Conservation (phyloP, 2,113 vertebrate genomes). For the Ardeotis arabs region DNA sequence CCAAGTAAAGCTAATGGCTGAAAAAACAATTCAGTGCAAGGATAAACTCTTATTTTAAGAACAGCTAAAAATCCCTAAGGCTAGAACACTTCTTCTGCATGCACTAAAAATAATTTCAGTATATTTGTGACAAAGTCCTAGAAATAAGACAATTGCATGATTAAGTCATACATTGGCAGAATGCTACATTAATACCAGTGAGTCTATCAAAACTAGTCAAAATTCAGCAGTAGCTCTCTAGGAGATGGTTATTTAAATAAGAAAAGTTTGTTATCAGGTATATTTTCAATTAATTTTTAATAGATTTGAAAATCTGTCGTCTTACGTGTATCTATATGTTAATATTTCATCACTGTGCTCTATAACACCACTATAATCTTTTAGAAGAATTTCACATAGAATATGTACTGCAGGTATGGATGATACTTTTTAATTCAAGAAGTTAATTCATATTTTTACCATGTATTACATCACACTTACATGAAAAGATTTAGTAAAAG, state of each 20-base stretch:
- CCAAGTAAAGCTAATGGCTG: neutral
- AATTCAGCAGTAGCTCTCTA: neutral
- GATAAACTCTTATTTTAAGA: neutral
- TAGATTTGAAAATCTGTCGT: neutral
- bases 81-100: neutral
- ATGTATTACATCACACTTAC: neutral
- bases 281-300: constrained; percentile 20
- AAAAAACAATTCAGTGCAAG: neutral
- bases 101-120: neutral
- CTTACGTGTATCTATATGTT: neutral
- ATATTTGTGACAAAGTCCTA: neutral
- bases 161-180: neutral
- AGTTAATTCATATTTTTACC: neutral
- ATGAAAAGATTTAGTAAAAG: neutral
- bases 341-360: neutral
- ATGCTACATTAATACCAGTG: neutral
- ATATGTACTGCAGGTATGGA: neutral
- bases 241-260: neutral
- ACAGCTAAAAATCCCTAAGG: neutral
- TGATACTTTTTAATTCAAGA: neutral
- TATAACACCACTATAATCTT: neutral
- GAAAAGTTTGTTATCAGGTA: neutral
- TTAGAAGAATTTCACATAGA: neutral
- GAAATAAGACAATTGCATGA: neutral
- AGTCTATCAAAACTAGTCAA: neutral